Conservation (phyloP, 2,888 invertebrate genomes). For the Drosophila quasianomalipes region DNA sequence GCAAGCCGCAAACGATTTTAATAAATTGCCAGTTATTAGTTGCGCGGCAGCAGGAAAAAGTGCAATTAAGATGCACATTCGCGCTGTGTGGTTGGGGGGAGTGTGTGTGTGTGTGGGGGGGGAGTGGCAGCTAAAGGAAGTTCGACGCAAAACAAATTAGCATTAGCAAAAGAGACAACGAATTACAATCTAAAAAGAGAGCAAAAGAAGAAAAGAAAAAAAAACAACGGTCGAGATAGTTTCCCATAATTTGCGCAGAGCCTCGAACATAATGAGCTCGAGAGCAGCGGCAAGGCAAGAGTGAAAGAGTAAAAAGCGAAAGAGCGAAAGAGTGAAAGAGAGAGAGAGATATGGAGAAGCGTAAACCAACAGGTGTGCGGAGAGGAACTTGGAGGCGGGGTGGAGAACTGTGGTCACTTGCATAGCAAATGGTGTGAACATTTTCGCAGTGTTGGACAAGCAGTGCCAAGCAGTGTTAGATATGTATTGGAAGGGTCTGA, state of each 20-base stretch:
- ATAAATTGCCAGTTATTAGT: slow-evolving; percentile 77
- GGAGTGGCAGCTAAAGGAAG: slow-evolving; percentile 45
- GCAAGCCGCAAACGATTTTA: slow-evolving; percentile 74
- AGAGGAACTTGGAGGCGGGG: slow-evolving; percentile 24
- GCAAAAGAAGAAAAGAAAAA: slow-evolving; percentile 40
- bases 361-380: neutral
- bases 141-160: slow-evolving; percentile 66
- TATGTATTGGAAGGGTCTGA: neutral
- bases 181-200: slow-evolving; percentile 22
- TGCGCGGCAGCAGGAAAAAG: slow-evolving; percentile 70
- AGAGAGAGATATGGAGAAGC: neutral
- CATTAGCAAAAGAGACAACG: slow-evolving; percentile 56
- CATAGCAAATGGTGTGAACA: slow-evolving; percentile 75
- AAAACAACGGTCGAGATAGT: slow-evolving; percentile 55
- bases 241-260: slow-evolving; percentile 75
- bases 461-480: slow-evolving; percentile 11
- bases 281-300: slow-evolving; percentile 19
- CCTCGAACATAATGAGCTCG: slow-evolving; percentile 67
- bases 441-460: slow-evolving; percentile 38
- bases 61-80: slow-evolving; percentile 77
- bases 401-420: slow-evolving; percentile 64
- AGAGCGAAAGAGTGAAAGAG: neutral
- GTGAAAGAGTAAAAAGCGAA: neutral
- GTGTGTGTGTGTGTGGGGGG: no score
- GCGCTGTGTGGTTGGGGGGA: slow-evolving; percentile 7